Base-by-base conservation (phyloP, 2,113 vertebrate genomes). In the Caloenas nicobarica region DNA sequence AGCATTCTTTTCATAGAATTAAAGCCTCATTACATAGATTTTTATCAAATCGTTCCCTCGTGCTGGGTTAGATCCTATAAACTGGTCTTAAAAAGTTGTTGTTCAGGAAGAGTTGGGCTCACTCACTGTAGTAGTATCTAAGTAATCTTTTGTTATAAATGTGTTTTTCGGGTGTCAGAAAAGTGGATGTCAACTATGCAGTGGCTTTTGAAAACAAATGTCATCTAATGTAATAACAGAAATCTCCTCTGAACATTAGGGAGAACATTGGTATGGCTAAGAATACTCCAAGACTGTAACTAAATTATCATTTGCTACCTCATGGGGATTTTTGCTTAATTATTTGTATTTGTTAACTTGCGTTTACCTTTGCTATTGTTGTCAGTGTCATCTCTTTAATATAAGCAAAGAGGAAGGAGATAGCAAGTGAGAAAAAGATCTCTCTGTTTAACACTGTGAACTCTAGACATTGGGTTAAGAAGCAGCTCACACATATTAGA, bases 21-120 rank as follows among this genome's bases (percentile, higher is more conserved):
- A 94, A 25, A 95, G 7, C 19, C 73, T 94, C 96, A 70, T 93
- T 97, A 81, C 24, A 81, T 60, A 89, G 82, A 93, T 76, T 91
- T 58, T 10, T 82, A 58, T 79, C 21, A 91, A 86, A 95, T 85
- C 33, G 72, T 50, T 91, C 23, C 13, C 57, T 91, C 85, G 50
- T 74, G 56, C 26, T 91, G n/a, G 22, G 71, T 86, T 64, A 66
- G 34, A 72, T 65, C 40, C 28, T 46, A 77, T 46, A 82, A 89
- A 77, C 15, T 42, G 21, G 15, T 65, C 58, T 70, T 66, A 76
- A 80, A 74, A 54, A 1, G 16, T 33, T 88, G 13, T 8, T 48
- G 53, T 76, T 24, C 6, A 3, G 29, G 31, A 78, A 57, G 7
- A 79, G 34, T 38, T 87, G 65, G n/a, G 34, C 5, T 85, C 44